These are phyloP conservation scores for Pelvicachromis taeniatus DNA, from an alignment of 2,113 vertebrate genomes.

Conservation along the genomic window DNA sequence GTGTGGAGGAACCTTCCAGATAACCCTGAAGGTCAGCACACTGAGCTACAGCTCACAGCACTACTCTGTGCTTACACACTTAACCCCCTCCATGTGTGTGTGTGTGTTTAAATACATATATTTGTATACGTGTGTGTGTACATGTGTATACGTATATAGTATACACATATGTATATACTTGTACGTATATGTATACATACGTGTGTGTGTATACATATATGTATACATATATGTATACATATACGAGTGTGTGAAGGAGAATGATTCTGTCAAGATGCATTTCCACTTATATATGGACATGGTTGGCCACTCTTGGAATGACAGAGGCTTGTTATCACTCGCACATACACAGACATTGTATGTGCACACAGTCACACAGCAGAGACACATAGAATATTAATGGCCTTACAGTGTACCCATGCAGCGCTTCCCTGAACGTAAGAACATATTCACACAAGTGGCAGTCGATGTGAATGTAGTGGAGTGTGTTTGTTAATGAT, in stretches of 20 bases:
- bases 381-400: slow-evolving; percentile 37
- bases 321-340: slow-evolving; percentile 38
- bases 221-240: not conserved
- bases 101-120: no score
- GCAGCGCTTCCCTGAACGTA: not conserved
- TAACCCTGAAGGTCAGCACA: slow-evolving; percentile 69
- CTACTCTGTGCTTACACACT: slow-evolving; percentile 25
- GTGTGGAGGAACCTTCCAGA: slow-evolving; percentile 65
- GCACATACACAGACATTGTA: not conserved
- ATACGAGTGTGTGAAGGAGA: not conserved
- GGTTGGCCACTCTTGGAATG: slow-evolving; percentile 39
- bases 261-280: slow-evolving; percentile 16
- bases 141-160: no score
- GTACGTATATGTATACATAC: no score
- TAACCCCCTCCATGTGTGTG: not conserved
- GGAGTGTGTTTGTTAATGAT: slow-evolving; percentile 36
- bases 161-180: no score
- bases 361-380: not conserved
- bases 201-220: no score
- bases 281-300: slow-evolving; percentile 54
- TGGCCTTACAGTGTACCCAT: not conserved
- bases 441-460: slow-evolving; percentile 30
- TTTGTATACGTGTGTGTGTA: no score
- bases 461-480: not conserved
- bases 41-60: slow-evolving; percentile 33